phyloP scores from a whole-genome alignment of 2,113 vertebrate species.

The Sylvilagus bachmani region DNA sequence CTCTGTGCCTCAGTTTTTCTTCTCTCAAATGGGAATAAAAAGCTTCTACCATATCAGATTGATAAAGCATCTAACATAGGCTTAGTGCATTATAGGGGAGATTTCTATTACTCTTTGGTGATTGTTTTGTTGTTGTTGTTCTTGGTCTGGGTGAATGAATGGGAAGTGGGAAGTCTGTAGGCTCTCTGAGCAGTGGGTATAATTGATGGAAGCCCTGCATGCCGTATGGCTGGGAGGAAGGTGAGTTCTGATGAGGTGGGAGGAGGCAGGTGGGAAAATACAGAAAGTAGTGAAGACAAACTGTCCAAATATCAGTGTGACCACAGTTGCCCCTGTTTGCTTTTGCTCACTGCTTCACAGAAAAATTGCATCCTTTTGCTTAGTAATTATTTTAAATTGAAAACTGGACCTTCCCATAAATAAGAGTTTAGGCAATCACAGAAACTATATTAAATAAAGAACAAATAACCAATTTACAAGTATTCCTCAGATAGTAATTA shows the following conservation, averaged over 20 bases:
- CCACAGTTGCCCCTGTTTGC: too few species aligned
- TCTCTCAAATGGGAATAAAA: neutral
- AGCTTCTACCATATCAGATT: neutral
- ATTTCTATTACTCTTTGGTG: neutral
- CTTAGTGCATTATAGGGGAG: neutral
- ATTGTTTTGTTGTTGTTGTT: neutral
- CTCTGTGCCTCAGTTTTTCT: neutral
- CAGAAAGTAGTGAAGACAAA: neutral
- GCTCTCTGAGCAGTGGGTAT: neutral
- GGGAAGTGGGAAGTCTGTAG: neutral
- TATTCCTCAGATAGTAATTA: constrained; percentile 62
- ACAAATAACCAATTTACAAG: constrained; percentile 43
- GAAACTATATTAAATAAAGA: constrained; percentile 69
- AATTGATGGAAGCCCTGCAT: neutral
- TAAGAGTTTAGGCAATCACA: constrained; percentile 39
- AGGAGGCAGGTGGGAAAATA: neutral
- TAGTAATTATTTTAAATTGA: constrained; percentile 62
- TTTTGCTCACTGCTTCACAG: neutral
- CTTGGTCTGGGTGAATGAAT: neutral
- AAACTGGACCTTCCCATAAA: constrained; percentile 45
- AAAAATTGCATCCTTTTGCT: neutral
- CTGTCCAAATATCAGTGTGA: rapidly evolving
- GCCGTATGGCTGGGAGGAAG: neutral
- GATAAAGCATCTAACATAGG: neutral
- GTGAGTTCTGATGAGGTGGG: too few species aligned